These are phyloP conservation scores for Dynastes hyllus DNA, from an alignment of 2,888 invertebrate genomes.

Conservation along the genomic window DNA sequence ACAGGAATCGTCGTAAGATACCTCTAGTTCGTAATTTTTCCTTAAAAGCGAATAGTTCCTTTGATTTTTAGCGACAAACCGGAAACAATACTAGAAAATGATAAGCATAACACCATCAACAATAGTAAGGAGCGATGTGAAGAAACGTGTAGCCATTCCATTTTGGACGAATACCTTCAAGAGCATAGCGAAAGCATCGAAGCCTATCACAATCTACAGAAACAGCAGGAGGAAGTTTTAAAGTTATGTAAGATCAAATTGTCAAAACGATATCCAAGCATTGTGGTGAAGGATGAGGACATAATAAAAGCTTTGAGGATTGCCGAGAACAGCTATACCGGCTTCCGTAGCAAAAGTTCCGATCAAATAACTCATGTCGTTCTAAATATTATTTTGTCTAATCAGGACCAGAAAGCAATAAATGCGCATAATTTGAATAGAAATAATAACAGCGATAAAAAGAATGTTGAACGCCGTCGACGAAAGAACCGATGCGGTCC, in stretches of 20 bases:
- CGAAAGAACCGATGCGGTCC: slow-evolving; percentile 11
- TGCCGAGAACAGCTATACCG: slow-evolving; percentile 19
- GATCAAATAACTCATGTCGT: slow-evolving; percentile 36
- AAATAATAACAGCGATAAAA: not conserved
- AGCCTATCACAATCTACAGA: slow-evolving; percentile 41
- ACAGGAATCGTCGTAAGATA: slow-evolving; percentile 2
- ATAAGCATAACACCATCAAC: slow-evolving; percentile 20
- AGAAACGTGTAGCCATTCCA: not conserved
- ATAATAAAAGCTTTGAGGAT: slow-evolving; percentile 45
- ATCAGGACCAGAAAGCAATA: slow-evolving; percentile 12
- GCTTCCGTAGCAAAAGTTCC: slow-evolving; percentile 13
- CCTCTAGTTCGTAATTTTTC: not conserved
- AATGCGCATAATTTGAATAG: not conserved
- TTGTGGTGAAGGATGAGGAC: slow-evolving; percentile 45
- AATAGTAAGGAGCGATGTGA: not conserved
- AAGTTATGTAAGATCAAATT: slow-evolving; percentile 44
- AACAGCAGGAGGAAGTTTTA: slow-evolving; percentile 43
- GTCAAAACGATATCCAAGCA: slow-evolving; percentile 28
- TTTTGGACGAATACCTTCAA: slow-evolving; percentile 32
- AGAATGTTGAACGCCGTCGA: not conserved
- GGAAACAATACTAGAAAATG: slow-evolving; percentile 30
- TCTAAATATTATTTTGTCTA: slow-evolving; percentile 38
- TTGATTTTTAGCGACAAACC: slow-evolving; percentile 9
- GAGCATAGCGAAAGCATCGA: slow-evolving; percentile 46
- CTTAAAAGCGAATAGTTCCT: not conserved